Percentiles rank a stretch among this genome's conserved stretches.
Evolutionary conservation across 1,140 invertebrate species (phyloP).

Genomic region (Eueides isabella): DNA sequence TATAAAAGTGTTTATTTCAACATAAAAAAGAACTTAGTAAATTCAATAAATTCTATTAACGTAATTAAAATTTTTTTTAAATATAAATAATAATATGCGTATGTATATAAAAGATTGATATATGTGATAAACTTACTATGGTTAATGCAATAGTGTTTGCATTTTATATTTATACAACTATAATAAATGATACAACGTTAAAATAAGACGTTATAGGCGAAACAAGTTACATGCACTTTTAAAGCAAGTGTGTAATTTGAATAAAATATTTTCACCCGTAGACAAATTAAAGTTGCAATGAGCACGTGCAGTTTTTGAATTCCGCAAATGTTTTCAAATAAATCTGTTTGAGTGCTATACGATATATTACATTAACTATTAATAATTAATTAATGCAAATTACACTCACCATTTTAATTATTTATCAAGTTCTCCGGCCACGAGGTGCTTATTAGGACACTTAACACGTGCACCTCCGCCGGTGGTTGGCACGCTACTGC

Average conservation of each 20-base stretch:
- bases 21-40: not conserved
- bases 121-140: too few species aligned
- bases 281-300: slow-evolving; percentile 20
- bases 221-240: not conserved
- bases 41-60: not conserved
- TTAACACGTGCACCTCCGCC: slow-evolving; percentile 42
- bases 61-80: not conserved
- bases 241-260: not conserved
- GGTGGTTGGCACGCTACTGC: slow-evolving; percentile 51
- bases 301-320: slow-evolving; percentile 19
- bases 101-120: too few species aligned
- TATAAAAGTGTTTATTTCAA: not conserved
- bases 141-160: too few species aligned
- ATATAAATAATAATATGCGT: slow-evolving; percentile 1
- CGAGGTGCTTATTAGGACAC: slow-evolving; percentile 40
- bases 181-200: not conserved
- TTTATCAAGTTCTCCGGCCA: slow-evolving; percentile 44
- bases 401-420: slow-evolving; percentile 57
- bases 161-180: not conserved
- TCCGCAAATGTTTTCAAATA: not conserved
- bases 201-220: not conserved
- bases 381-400: slow-evolving; percentile 24
- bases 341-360: not conserved
- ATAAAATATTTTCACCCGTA: not conserved
- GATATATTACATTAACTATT: not conserved